Evolutionary conservation across 2,113 vertebrate genomes (phyloP).

Genomic region (Carollia perspicillata): DNA sequence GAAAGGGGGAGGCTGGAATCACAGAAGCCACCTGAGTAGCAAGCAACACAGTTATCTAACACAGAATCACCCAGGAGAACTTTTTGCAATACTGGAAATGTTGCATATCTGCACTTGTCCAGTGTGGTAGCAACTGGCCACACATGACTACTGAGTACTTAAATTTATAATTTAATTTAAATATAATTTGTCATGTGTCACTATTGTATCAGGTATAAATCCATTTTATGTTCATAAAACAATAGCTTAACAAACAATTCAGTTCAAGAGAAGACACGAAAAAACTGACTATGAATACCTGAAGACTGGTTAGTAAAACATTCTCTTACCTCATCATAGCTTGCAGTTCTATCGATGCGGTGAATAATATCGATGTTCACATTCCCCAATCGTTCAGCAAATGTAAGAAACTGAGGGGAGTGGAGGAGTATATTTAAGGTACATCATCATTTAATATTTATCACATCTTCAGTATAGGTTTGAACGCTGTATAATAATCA

Average conservation of each 20-base stretch:
- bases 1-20: too few species aligned
- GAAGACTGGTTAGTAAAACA: not conserved
- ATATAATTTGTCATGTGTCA: not conserved
- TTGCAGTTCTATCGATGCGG: conserved; percentile 93
- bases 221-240: not conserved
- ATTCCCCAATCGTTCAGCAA: conserved; percentile 94
- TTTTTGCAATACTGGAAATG: not conserved
- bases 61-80: not conserved
- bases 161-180: not conserved
- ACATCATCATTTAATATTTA: not conserved
- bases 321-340: conserved; percentile 90
- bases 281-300: not conserved
- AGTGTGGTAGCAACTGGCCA: not conserved
- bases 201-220: not conserved
- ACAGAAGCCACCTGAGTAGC: too few species aligned
- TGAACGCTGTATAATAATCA: not conserved
- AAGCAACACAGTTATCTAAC: not conserved
- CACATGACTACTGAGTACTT: not conserved
- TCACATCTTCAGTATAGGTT: not conserved
- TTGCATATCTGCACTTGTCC: not conserved
- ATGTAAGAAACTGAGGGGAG: conserved; percentile 92
- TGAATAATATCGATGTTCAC: conserved; percentile 97
- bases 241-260: not conserved
- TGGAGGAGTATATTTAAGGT: conserved; percentile 22
- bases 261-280: not conserved